Percentiles rank a stretch among this genome's conserved stretches.
These are phyloP conservation scores for Phyto melanocephala DNA, from an alignment of 2,888 invertebrate genomes.

Conservation along the genomic window DNA sequence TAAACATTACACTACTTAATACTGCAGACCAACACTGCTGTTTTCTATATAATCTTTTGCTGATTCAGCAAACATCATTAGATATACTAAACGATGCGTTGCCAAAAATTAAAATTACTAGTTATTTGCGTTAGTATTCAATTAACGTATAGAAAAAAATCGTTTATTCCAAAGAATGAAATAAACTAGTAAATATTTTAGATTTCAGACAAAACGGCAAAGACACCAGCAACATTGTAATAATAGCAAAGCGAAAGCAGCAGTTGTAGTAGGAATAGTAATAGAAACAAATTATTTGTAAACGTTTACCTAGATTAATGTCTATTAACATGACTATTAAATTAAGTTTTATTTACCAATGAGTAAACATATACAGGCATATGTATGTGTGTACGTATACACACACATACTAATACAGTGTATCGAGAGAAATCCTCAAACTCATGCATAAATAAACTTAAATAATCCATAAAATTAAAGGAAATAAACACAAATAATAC, in stretches of 20 bases:
- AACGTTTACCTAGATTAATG: slow-evolving; percentile 42
- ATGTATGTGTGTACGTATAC: background rate
- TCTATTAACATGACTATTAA: slow-evolving; percentile 43
- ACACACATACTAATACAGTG: background rate
- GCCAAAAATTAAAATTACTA: background rate
- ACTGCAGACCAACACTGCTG: background rate
- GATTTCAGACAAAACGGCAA: background rate
- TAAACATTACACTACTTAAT: background rate
- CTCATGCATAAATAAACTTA: background rate
- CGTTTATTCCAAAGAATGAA: background rate
- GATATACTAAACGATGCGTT: background rate
- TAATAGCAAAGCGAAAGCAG: background rate
- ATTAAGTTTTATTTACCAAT: slow-evolving; percentile 20
- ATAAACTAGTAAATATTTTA: slow-evolving; percentile 5
- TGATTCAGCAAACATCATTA: slow-evolving; percentile 16
- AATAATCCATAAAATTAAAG: slow-evolving; percentile 34
- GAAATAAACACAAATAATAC: background rate
- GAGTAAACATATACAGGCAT: background rate
- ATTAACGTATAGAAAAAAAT: slow-evolving; percentile 39
- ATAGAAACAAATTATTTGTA: slow-evolving; percentile 29
- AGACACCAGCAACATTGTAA: background rate
- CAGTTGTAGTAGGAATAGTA: background rate
- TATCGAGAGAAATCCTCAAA: background rate
- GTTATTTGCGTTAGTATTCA: slow-evolving; percentile 25
- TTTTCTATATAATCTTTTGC: slow-evolving; percentile 14